Percentiles rank a stretch among this genome's conserved stretches.
phyloP scores from a whole-genome alignment of 2,888 invertebrate genomes.

The Philereme transversata region DNA sequence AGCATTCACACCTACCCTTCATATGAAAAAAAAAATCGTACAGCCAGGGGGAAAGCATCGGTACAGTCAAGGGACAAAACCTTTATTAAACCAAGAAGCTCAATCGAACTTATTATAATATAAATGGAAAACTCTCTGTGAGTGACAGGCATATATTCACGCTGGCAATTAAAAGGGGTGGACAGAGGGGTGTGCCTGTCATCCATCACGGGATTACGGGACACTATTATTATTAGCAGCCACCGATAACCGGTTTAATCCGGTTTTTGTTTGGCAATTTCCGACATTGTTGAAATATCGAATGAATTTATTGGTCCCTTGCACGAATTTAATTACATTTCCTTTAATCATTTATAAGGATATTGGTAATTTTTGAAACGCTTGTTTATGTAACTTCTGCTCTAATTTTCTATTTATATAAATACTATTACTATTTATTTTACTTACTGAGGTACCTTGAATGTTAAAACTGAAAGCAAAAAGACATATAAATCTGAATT shows the following conservation, averaged over 20 bases:
- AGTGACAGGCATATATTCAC: slow-evolving; percentile 70
- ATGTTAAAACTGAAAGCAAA: too few relatives aligned
- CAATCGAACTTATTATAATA: slow-evolving; percentile 77
- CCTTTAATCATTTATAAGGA: background rate
- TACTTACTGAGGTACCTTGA: too few relatives aligned
- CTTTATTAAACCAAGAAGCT: slow-evolving; percentile 45
- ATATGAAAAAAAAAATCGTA: slow-evolving; percentile 23
- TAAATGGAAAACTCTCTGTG: slow-evolving; percentile 76
- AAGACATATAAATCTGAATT: too few relatives aligned
- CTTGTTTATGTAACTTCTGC: too few relatives aligned
- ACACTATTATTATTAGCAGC: slow-evolving; percentile 78
- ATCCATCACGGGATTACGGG: slow-evolving; percentile 78
- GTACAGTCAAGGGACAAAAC: slow-evolving; percentile 41
- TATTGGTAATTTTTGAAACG: too few relatives aligned
- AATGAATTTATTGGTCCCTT: slow-evolving; percentile 6
- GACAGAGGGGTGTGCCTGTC: slow-evolving; percentile 58
- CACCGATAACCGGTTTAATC: slow-evolving; percentile 74
- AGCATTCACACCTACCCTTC: slow-evolving; percentile 31
- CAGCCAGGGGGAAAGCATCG: slow-evolving; percentile 23
- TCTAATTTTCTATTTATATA: too few relatives aligned
- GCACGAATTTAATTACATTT: slow-evolving; percentile 11
- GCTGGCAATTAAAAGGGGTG: slow-evolving; percentile 81
- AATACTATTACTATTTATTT: too few relatives aligned
- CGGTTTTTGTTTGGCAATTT: slow-evolving; percentile 68
- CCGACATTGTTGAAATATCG: slow-evolving; percentile 44